Evolutionary conservation across 1,140 invertebrate species (phyloP), one percentile per base, ranked within the genome.

Genomic region (Ips nitidus): DNA sequence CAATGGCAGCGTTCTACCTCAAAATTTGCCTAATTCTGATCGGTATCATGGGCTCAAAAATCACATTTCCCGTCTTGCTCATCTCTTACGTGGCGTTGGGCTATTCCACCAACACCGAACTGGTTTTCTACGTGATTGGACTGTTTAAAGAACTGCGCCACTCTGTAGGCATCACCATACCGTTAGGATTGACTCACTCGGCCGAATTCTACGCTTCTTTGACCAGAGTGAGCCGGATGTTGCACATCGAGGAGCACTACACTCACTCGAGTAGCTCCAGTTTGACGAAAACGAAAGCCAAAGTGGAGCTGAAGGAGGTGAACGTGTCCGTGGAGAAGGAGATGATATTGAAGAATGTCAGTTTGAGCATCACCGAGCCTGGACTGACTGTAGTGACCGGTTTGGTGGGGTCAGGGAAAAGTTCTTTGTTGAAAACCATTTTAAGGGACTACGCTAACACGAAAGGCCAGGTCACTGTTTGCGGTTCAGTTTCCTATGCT

Each of bases 351-450:
- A 83, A 83, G 52, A 83, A 90, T 59, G 83, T 93, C 5, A 84
- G 79, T 45, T 73, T 91, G n/a, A 69, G n/a, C 37, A 80, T 80
- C 3, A 82, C 87, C 0, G 75, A 81, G 64, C 79, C 84, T 5
- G 88, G 89, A 2, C 83, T 94, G 41, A 77, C 89, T 41, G 87
- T 88, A 3, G 78, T 95, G 1, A 88, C 92, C 47, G 94, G 94
- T 37, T 84, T 89, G 58, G 90, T 95, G n/a, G 93, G 93, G 22
- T 84, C 89, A 7, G 93, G 94, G 6, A 96, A 95, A 83, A 89
- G 87, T 6, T 91, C 89, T 0, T 74, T 93, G 1, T 77, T 93
- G 0, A 84, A 93, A 74, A 82, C 85, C 0, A 84, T 95, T 60
- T 80, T 95, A 1, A 82, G 86, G 39, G 94, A 95, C 77, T 78